phyloP scores from a whole-genome alignment of 2,113 vertebrate genomes.

The Muscicapa adusta region DNA sequence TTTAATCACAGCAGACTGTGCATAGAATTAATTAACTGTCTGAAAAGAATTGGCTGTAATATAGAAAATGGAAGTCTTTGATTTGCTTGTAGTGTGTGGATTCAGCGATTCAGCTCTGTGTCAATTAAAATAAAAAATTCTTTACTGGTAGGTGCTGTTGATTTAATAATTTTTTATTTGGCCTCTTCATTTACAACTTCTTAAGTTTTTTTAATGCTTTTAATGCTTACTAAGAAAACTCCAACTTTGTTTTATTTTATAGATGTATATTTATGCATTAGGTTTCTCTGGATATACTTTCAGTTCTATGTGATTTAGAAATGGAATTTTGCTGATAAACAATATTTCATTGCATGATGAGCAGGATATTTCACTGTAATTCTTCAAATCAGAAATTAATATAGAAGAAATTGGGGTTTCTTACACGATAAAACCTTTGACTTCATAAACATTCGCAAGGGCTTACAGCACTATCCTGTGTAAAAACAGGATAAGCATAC shows the following conservation, averaged over 20 bases:
- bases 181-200: not conserved
- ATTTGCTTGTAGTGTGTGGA: not conserved
- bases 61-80: not conserved
- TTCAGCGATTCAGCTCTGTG: not conserved
- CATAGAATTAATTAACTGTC: constrained; percentile 4
- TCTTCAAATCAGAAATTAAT: not conserved
- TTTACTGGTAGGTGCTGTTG: not conserved
- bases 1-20: not conserved
- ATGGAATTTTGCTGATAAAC: not conserved
- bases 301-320: not conserved
- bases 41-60: not conserved
- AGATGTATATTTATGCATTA: not conserved
- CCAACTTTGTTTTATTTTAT: not conserved
- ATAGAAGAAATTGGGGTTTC: accelerated
- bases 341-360: not conserved
- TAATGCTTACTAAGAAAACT: not conserved
- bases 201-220: not conserved
- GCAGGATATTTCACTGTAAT: not conserved
- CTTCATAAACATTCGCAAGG: not conserved
- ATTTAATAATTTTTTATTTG: not conserved
- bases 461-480: not conserved
- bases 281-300: not conserved
- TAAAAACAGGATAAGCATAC: not conserved
- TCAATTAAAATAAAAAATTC: not conserved
- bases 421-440: not conserved